Percentiles rank a stretch among this genome's conserved stretches.
Evolutionary conservation across 2,888 invertebrate genomes (phyloP).

Genomic region (Drosophila trichaetosa): DNA sequence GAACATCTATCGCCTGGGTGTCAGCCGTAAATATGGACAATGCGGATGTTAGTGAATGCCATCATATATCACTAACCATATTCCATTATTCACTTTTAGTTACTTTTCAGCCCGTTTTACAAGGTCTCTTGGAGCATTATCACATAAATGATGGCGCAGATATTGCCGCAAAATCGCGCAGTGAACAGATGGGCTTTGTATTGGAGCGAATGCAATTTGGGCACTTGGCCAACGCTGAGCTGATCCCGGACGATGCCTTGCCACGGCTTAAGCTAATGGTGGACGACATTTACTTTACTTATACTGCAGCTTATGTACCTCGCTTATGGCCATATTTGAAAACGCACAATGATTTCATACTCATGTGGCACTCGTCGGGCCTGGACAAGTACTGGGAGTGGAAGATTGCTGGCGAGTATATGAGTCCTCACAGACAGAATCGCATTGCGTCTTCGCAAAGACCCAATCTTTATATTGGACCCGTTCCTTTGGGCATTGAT

Average conservation of each 20-base stretch:
- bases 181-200: constrained; percentile 87
- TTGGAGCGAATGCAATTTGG: constrained; percentile 88
- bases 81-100: background rate
- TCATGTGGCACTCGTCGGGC: constrained; percentile 87
- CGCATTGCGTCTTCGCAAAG: constrained; percentile 67
- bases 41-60: constrained; percentile 80
- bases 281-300: constrained; percentile 89
- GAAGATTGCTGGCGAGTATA: constrained; percentile 65
- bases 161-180: constrained; percentile 83
- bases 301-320: constrained; percentile 87
- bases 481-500: constrained; percentile 67
- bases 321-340: constrained; percentile 88
- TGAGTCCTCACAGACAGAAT: constrained; percentile 72
- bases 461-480: constrained; percentile 64
- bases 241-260: constrained; percentile 87
- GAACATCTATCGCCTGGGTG: constrained; percentile 89
- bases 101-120: constrained; percentile 49
- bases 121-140: constrained; percentile 56
- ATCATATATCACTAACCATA: background rate
- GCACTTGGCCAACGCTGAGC: constrained; percentile 88
- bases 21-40: constrained; percentile 86
- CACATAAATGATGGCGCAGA: constrained; percentile 51
- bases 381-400: constrained; percentile 88
- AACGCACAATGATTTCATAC: constrained; percentile 86
- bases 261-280: constrained; percentile 87